These are phyloP conservation scores for Aphyosemion australe DNA, from an alignment of 2,113 vertebrate genomes.

Conservation along the genomic window DNA sequence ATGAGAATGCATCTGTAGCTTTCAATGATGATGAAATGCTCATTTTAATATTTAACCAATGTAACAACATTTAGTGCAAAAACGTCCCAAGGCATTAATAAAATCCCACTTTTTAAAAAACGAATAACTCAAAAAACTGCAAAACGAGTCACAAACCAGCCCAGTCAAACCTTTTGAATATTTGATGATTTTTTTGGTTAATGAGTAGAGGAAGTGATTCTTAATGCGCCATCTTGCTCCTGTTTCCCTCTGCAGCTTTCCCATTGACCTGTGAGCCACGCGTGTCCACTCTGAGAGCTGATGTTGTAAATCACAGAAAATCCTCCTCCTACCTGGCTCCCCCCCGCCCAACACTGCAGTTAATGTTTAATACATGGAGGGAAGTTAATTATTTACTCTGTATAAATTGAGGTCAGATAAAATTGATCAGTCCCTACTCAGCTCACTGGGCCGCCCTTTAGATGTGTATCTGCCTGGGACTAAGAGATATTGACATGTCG, in stretches of 20 bases:
- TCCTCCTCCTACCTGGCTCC: slow-evolving; percentile 8
- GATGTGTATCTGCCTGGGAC: slow-evolving; percentile 61
- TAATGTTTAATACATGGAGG: slow-evolving; percentile 62
- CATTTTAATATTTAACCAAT: too few relatives aligned
- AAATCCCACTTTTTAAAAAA: too few relatives aligned
- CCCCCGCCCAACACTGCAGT: slow-evolving; percentile 7
- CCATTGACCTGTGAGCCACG: slow-evolving; percentile 1
- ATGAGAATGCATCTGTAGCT: too few relatives aligned
- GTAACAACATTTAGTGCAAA: too few relatives aligned
- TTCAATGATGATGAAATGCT: too few relatives aligned
- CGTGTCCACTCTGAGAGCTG: slow-evolving; percentile 12
- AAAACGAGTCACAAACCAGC: not conserved
- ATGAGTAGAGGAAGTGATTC: not conserved
- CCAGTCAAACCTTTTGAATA: not conserved
- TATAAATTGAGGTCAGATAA: slow-evolving; percentile 70
- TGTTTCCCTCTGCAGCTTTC: not conserved
- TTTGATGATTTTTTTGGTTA: not conserved
- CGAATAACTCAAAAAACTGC: not conserved
- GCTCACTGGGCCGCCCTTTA: slow-evolving; percentile 58
- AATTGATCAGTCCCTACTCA: slow-evolving; percentile 66
- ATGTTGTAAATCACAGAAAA: slow-evolving; percentile 29
- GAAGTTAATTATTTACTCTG: slow-evolving; percentile 74
- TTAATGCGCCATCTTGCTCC: not conserved
- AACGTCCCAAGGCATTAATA: too few relatives aligned
- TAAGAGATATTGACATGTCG: slow-evolving; percentile 61